Evolutionary conservation across 1,140 invertebrate species (phyloP).

Genomic region (Bombus waltoni): DNA sequence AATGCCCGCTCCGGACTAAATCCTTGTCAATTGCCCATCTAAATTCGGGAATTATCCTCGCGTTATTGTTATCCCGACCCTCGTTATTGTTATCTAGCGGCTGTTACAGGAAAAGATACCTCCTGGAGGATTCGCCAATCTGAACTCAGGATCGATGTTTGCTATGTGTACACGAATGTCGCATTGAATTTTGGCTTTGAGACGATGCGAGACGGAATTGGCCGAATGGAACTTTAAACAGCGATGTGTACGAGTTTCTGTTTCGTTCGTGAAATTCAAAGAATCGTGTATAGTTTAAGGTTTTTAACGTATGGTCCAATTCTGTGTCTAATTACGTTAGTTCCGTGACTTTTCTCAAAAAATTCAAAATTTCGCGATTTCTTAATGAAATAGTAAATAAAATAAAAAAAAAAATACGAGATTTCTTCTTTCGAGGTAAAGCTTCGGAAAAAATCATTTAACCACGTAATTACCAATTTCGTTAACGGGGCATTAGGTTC

Average conservation of each 20-base stretch:
- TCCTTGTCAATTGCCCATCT: conserved; percentile 51
- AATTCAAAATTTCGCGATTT: too few relatives aligned
- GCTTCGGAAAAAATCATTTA: too few relatives aligned
- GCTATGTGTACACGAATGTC: too few relatives aligned
- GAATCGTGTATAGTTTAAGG: too few relatives aligned
- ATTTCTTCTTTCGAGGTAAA: too few relatives aligned
- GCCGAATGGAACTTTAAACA: neutral
- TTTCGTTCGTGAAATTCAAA: neutral
- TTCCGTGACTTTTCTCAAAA: too few relatives aligned
- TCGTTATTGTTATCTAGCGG: conserved; percentile 19
- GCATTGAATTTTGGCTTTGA: neutral
- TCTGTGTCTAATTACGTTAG: too few relatives aligned
- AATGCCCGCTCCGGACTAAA: conserved; percentile 17
- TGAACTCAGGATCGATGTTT: neutral
- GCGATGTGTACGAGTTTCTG: neutral
- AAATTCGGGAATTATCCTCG: conserved; percentile 52
- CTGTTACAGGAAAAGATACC: neutral
- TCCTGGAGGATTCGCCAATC: neutral
- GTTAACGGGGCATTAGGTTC: too few relatives aligned
- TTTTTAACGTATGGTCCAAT: too few relatives aligned
- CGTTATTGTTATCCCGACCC: conserved; percentile 24
- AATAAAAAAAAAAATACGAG: too few relatives aligned
- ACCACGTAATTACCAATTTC: too few relatives aligned
- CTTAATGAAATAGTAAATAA: too few relatives aligned
- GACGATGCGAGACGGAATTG: neutral